A percentile compares a stretch with the other conserved stretches of the same genome.
These are phyloP conservation scores for Noctuana brunneofusca DNA, from an alignment of 2,888 invertebrate species.

Conservation along the genomic window DNA sequence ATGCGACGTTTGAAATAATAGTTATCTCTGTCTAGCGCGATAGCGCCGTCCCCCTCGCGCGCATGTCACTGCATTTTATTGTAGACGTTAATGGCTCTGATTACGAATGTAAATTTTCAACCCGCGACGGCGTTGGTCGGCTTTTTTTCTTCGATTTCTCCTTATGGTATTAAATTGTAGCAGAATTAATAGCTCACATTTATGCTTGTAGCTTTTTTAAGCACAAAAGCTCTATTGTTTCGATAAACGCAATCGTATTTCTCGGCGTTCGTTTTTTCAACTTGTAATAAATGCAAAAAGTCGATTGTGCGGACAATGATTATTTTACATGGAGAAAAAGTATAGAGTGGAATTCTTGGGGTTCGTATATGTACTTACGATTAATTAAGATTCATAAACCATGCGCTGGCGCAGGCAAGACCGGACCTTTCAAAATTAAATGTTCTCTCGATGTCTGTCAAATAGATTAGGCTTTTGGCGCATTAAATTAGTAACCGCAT, in stretches of 20 bases:
- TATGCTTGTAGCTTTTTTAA: conserved; percentile 41
- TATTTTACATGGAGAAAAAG: conserved; percentile 21
- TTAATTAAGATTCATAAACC: conserved; percentile 25
- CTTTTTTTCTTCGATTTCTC: conserved; percentile 72
- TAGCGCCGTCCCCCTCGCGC: conserved; percentile 63
- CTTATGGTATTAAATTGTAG: conserved; percentile 76
- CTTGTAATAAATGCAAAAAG: conserved; percentile 30
- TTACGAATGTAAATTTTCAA: conserved; percentile 82
- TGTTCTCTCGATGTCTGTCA: conserved; percentile 15
- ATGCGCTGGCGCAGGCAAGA: conserved; percentile 16
- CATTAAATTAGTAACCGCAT: conserved; percentile 15
- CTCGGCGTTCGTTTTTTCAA: conserved; percentile 18
- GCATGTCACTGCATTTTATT: conserved; percentile 81
- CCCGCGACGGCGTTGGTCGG: conserved; percentile 75
- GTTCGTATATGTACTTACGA: background rate
- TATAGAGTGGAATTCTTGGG: conserved; percentile 6
- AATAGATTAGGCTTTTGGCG: conserved; percentile 14
- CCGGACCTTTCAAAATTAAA: background rate
- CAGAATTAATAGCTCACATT: conserved; percentile 57
- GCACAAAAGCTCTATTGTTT: conserved; percentile 46
- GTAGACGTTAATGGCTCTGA: conserved; percentile 80
- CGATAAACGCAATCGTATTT: conserved; percentile 26
- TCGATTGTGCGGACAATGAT: conserved; percentile 18
- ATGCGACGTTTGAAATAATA: conserved; percentile 60
- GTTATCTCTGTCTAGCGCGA: conserved; percentile 56